Percentiles rank a stretch among this genome's conserved stretches.
Evolutionary conservation across 1,140 invertebrate genomes (phyloP).

Genomic region (Bombus waltoni): DNA sequence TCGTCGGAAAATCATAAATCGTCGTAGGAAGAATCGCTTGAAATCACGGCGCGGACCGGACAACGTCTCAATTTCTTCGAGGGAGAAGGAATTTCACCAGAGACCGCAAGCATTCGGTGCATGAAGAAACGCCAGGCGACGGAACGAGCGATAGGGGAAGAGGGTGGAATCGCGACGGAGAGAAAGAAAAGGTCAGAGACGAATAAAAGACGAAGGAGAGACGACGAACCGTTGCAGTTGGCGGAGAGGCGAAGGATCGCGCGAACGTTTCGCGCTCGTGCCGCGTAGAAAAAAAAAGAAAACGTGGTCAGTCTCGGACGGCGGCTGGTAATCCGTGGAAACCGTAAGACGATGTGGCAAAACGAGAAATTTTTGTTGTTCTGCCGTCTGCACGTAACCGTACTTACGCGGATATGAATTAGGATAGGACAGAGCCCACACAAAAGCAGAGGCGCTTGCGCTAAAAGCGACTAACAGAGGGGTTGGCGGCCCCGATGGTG

Average conservation of each 20-base stretch:
- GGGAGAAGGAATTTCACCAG: slow-evolving; percentile 9
- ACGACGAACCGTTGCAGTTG: slow-evolving; percentile 28
- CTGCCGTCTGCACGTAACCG: slow-evolving; percentile 46
- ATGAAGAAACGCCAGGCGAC: slow-evolving; percentile 18
- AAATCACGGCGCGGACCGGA: background rate
- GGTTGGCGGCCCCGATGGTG: slow-evolving; percentile 41
- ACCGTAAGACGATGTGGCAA: slow-evolving; percentile 36
- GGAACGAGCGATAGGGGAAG: too few species aligned
- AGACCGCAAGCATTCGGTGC: slow-evolving; percentile 30
- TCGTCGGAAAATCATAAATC: background rate
- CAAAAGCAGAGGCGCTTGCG: slow-evolving; percentile 73
- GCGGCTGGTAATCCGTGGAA: slow-evolving; percentile 40
- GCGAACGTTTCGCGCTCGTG: slow-evolving; percentile 10
- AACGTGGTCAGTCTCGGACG: background rate
- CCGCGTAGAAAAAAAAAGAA: background rate
- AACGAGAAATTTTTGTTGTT: slow-evolving; percentile 46
- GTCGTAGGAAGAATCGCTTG: too few species aligned
- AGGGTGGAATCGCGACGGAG: too few species aligned
- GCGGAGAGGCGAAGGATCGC: background rate
- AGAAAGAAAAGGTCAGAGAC: too few species aligned
- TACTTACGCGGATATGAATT: slow-evolving; percentile 70
- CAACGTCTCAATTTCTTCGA: slow-evolving; percentile 8
- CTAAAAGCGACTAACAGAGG: slow-evolving; percentile 62
- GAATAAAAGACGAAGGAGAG: background rate
- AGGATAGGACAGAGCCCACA: slow-evolving; percentile 70